Base-by-base conservation (phyloP, 1,140 invertebrate species). In the Pentalonia nigronervosa region DNA sequence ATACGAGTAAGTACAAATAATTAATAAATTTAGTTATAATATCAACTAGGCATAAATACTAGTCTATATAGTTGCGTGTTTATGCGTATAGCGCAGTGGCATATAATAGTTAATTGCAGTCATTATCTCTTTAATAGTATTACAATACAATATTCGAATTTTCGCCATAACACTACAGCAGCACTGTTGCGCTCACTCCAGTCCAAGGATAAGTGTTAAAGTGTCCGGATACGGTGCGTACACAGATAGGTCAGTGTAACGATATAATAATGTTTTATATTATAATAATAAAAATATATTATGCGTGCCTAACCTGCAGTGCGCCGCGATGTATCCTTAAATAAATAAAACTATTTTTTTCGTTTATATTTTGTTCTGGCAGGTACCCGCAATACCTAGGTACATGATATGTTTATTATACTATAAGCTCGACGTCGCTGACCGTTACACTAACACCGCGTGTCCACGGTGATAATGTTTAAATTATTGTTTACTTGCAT, bases 241-340 rank as follows among this genome's bases (percentile, higher is more conserved):
- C 90, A 83, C 90, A 91, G 90, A 48, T 91, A 91, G 90, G 90
- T 91, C 90, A 83, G 45, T 83, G 30, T 76, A 76, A 76, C 60
- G 20, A 41, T n/a, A n/a, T 60, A 60, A 89, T 56, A 89, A 56
- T 56, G 45, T 7, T 11, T 84, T 87, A 47, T 48, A 50, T 88
- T 50, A 23, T 50, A 88, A 34, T 50, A 17, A 9, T 50, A 17
- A 9, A n/a, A 34, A 34, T 48, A n/a, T 48, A 30, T 48, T 48
- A 48, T 34, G 50, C 23, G 60, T 84, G 2, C 47, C 41, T 41
- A 41, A 41, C 41, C 41, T 53, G 20, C 41, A 7, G 86, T 87
- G 84, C 25, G 45, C 84, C 9, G 30, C 84, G 21, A 41, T 45
- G 41, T 86, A 86, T 30, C 25, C 7, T 86, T 86, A 86, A 30